Conservation (phyloP, 2,797 vertebrate species). For the Pipistrellus nathusii region DNA sequence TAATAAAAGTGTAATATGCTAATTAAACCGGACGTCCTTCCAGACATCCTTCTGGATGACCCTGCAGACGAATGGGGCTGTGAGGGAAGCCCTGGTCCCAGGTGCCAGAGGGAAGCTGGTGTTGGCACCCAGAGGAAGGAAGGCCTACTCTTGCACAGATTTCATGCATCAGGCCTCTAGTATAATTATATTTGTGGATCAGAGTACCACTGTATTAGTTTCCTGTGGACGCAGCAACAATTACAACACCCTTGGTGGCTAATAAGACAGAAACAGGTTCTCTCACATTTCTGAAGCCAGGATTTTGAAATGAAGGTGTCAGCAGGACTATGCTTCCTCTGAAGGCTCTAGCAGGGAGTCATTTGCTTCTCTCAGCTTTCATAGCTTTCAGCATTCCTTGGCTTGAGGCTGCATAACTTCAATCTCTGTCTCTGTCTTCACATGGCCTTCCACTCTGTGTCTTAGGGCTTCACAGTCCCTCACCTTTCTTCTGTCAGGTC, state of each 20-base stretch:
- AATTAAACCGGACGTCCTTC: too few species aligned
- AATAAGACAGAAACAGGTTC: background rate
- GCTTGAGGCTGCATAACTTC: background rate
- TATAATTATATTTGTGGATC: background rate
- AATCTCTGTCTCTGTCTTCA: background rate
- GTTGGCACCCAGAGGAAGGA: too few species aligned
- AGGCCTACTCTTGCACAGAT: too few species aligned
- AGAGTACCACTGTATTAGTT: background rate
- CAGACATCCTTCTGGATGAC: too few species aligned
- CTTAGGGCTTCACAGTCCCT: background rate
- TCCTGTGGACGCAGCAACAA: background rate
- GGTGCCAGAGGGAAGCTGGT: too few species aligned
- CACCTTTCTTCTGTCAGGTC: background rate
- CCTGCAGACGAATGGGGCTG: too few species aligned
- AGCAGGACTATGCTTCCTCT: background rate
- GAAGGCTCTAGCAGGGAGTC: background rate
- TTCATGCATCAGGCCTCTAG: too few species aligned
- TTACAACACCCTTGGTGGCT: background rate
- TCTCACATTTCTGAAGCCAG: background rate
- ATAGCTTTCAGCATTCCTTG: background rate
- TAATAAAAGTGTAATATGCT: too few species aligned
- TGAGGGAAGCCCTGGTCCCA: too few species aligned
- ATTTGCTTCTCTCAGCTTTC: background rate
- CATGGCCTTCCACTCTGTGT: background rate
- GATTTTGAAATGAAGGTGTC: background rate